Evolutionary conservation across 2,888 invertebrate species (phyloP), one percentile per base, ranked within the genome.

Genomic region (Byasa hedistus): DNA sequence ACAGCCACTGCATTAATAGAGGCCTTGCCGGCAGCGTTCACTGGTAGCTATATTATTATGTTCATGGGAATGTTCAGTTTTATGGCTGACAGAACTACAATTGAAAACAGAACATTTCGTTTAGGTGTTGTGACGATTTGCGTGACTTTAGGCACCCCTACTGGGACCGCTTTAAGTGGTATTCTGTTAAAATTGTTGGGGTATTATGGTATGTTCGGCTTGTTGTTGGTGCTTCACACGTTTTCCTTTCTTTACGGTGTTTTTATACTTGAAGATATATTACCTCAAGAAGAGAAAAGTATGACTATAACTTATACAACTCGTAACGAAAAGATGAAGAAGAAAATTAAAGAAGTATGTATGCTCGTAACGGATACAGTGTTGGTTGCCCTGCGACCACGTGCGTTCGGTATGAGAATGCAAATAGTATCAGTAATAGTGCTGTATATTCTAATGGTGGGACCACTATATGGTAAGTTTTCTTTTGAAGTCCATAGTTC

Each of bases 41-140:
- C 93, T 44, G 94, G 94, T 12, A 93, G 94, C 60, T 93, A 93
- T 73, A 91, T 93, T 57, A 90, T 92, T 15, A 89, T 93, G 80
- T 93, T 93, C 72, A 92, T 93, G 88, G 93, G 93, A 54, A 90
- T 94, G 86, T 93, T 92, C 82, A 93, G 93, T 77, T 94, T 94
- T 76, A 91, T 95, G 74, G 91, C 94, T 5, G 93, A 94, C 68
- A 89, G 93, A 60, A 93, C 94, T 44, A 86, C 92, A 1, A 72
- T 92, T 48, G 92, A 93, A 75, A 93, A 93, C 81, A 89, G 94
- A 66, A 94, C 94, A n/a, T 90, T 94, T 69, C 88, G 94, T 65
- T 84, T 94, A 57, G 94, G 94, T 17, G 81, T 94, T 10, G 92
- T 94, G n/a, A 92, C 93, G 19, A 89, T 93, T 69, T 91, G 93